Evolutionary conservation across 2,113 vertebrate species (phyloP).

Genomic region (Ceyx cyanopectus): DNA sequence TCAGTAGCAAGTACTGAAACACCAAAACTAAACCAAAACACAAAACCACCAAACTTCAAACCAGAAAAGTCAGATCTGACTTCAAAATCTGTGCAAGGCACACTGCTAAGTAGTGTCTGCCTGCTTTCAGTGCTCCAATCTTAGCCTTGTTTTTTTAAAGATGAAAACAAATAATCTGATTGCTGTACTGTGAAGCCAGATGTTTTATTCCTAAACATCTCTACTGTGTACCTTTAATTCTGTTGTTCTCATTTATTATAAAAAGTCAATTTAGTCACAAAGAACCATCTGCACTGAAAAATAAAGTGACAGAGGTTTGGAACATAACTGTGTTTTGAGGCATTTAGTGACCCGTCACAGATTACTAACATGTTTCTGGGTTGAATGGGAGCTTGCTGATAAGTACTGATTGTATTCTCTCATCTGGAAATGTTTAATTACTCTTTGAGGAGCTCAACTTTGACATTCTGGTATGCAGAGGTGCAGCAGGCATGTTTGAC

Average conservation of each 20-base stretch:
- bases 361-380: background rate
- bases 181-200: background rate
- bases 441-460: background rate
- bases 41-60: background rate
- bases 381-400: background rate
- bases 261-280: background rate
- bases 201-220: background rate
- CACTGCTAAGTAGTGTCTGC: background rate
- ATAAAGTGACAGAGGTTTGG: background rate
- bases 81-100: background rate
- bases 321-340: background rate
- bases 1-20: background rate
- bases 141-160: background rate
- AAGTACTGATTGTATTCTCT: background rate
- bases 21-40: background rate
- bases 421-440: background rate
- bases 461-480: background rate
- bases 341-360: background rate
- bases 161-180: background rate
- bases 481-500: background rate
- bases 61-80: background rate
- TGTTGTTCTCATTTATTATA: background rate
- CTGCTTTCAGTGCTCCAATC: background rate
- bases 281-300: background rate
- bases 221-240: background rate